Conservation (phyloP, 2,797 vertebrate genomes). For the Sebastes dallii region DNA sequence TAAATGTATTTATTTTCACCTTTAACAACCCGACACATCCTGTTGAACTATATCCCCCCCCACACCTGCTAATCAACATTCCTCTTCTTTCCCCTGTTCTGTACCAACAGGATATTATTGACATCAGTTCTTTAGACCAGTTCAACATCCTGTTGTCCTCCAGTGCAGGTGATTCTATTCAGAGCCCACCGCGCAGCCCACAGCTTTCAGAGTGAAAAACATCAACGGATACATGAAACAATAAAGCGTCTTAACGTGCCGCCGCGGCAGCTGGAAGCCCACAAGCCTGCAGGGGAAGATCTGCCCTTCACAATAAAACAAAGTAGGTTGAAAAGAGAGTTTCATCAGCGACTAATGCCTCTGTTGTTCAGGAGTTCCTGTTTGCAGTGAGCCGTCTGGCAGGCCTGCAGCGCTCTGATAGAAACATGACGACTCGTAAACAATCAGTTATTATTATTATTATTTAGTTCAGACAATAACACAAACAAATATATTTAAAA, state of each 20-base stretch:
- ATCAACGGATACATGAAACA: constrained; percentile 61
- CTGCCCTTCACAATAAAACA: constrained; percentile 62
- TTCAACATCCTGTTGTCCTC: too few species aligned
- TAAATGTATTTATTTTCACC: constrained; percentile 19
- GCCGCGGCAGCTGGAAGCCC: constrained; percentile 54
- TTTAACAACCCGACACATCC: not conserved
- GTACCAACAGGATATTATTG: constrained; percentile 13
- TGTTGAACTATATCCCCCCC: too few species aligned
- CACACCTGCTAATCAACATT: constrained; percentile 1
- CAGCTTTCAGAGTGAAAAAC: constrained; percentile 46
- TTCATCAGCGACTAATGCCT: constrained; percentile 57
- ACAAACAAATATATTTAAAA: not conserved
- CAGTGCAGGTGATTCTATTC: constrained; percentile 28
- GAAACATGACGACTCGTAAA: constrained; percentile 20
- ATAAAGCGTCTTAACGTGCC: constrained; percentile 66
- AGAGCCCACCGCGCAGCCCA: constrained; percentile 6
- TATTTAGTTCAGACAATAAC: constrained; percentile 39
- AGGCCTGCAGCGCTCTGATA: constrained; percentile 28
- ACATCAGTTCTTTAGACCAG: constrained; percentile 3
- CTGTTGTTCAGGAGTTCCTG: constrained; percentile 62
- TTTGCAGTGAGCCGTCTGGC: constrained; percentile 39
- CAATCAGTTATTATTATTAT: constrained; percentile 7
- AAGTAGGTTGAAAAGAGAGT: constrained; percentile 56
- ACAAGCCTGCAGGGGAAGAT: constrained; percentile 58
- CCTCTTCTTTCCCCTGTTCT: not conserved